These are phyloP conservation scores for Yponomeuta evonymella DNA, from an alignment of 2,888 invertebrate species.

Conservation along the genomic window DNA sequence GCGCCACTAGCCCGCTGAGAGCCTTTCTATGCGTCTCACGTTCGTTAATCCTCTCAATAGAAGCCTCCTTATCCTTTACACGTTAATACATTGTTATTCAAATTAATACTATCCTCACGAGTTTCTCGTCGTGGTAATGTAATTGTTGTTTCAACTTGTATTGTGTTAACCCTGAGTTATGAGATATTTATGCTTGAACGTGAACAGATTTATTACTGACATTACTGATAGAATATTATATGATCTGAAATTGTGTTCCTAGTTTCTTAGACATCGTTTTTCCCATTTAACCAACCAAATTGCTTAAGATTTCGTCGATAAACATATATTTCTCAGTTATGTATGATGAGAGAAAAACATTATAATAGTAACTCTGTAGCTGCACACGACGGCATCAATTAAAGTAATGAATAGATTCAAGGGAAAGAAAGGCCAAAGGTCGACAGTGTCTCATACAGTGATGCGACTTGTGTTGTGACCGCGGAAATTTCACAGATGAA, in stretches of 20 bases:
- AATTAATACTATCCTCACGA: background rate
- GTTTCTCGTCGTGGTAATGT: background rate
- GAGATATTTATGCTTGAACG: background rate
- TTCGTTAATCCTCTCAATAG: background rate
- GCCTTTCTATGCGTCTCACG: slow-evolving; percentile 11
- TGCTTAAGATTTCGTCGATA: no score
- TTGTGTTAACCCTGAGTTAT: background rate
- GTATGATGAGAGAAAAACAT: background rate
- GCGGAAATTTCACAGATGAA: slow-evolving; percentile 23
- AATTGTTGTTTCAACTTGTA: background rate
- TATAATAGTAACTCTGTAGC: background rate
- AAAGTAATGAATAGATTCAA: background rate
- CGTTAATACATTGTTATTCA: background rate
- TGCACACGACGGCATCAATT: background rate
- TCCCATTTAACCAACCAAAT: no score
- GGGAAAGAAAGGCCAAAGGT: background rate
- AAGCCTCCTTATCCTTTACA: background rate
- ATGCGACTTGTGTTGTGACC: slow-evolving; percentile 4
- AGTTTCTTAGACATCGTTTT: no score
- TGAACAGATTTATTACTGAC: background rate
- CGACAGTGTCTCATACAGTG: background rate
- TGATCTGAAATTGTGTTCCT: no score
- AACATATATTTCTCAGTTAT: no score
- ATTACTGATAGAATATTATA: background rate
- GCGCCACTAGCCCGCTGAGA: slow-evolving; percentile 33